Evolutionary conservation across 2,113 vertebrate genomes (phyloP).

Genomic region (Columbina picui): DNA sequence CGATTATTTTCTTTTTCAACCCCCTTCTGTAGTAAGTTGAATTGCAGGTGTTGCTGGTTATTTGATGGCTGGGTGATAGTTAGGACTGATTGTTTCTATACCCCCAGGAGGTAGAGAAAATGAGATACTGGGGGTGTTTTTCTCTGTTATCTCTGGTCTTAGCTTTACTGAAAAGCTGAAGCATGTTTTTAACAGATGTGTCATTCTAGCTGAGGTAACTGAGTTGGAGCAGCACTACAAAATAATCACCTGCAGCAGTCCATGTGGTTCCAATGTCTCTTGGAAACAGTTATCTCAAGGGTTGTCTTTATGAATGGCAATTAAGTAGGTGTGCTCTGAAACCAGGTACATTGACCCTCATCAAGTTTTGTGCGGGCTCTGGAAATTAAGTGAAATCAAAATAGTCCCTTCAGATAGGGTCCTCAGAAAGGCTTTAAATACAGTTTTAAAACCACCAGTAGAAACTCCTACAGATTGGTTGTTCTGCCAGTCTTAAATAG

Average conservation of each 20-base stretch:
- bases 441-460: neutral
- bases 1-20: neutral
- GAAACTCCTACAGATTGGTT: neutral
- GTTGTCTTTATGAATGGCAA: neutral
- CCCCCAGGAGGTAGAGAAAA: neutral
- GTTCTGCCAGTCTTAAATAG: neutral
- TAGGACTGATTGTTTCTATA: neutral
- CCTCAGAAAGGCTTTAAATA: neutral
- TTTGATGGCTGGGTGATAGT: neutral
- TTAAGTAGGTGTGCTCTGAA: neutral
- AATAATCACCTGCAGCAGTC: neutral
- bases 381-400: neutral
- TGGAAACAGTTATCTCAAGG: neutral
- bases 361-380: neutral
- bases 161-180: neutral
- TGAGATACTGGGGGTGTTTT: neutral
- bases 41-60: neutral
- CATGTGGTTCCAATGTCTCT: accelerated
- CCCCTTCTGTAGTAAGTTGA: neutral
- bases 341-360: neutral
- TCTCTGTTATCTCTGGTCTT: neutral
- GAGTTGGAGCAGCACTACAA: neutral
- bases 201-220: neutral
- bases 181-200: neutral
- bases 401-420: neutral